A percentile compares a stretch with the other conserved stretches of the same genome.
Conservation (phyloP, 2,888 invertebrate genomes). For the Eremobia ochroleuca region DNA sequence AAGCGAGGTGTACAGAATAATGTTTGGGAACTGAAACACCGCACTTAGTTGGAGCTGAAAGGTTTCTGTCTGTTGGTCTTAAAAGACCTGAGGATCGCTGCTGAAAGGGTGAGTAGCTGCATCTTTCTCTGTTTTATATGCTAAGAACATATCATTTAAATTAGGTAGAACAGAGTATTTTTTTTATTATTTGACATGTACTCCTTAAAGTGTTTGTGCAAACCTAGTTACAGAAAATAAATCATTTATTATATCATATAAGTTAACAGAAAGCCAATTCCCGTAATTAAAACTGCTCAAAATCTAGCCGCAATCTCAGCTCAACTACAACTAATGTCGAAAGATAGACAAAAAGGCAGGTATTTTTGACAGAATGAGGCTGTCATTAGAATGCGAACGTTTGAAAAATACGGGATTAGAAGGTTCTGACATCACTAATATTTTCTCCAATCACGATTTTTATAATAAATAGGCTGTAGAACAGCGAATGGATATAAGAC, state of each 20-base stretch:
- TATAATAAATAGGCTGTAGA: neutral
- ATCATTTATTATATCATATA: neutral
- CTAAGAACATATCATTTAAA: neutral
- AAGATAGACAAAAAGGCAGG: neutral
- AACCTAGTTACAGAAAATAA: no score
- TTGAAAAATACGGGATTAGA: no score
- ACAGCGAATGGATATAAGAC: neutral
- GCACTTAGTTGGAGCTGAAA: slow-evolving; percentile 17
- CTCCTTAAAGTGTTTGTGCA: no score
- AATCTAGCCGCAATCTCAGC: neutral
- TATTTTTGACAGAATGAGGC: neutral
- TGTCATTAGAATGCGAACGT: neutral
- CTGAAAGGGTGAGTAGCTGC: neutral
- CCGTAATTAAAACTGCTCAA: neutral
- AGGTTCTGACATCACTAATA: neutral
- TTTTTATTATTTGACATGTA: no score
- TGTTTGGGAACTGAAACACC: neutral
- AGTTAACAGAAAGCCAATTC: neutral
- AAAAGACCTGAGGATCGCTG: neutral
- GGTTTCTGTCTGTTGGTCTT: slow-evolving; percentile 2
- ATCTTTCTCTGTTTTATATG: neutral
- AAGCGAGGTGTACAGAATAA: slow-evolving; percentile 19
- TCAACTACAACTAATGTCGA: neutral
- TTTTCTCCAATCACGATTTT: neutral
- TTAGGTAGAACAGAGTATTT: neutral